Percentiles rank a stretch among this genome's conserved stretches.
Evolutionary conservation across 2,797 vertebrate genomes (phyloP).

Genomic region (Tokudaia muenninki): DNA sequence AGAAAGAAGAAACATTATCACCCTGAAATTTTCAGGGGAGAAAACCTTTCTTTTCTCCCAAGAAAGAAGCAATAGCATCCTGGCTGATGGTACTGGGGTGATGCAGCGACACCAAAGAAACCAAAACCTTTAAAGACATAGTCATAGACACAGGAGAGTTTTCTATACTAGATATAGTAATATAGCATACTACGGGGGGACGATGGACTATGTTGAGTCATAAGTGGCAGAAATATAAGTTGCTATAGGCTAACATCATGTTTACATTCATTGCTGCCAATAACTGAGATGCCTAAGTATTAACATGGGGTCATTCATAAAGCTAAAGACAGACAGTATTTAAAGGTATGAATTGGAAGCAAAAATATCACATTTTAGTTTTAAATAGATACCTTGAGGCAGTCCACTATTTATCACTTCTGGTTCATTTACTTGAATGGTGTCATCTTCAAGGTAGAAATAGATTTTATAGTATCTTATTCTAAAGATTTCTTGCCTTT

Average conservation of each 20-base stretch:
- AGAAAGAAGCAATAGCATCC: background rate
- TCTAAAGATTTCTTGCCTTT: constrained; percentile 90
- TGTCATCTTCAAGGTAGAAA: constrained; percentile 96
- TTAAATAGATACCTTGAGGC: constrained; percentile 92
- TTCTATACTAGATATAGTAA: constrained; percentile 5
- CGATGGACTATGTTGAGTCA: background rate
- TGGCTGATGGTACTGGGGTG: background rate
- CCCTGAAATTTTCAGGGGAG: background rate
- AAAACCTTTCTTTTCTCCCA: constrained; percentile 19
- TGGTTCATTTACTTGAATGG: constrained; percentile 95
- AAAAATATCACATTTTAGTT: constrained; percentile 37
- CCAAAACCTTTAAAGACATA: constrained; percentile 29
- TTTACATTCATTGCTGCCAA: background rate
- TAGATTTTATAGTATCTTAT: constrained; percentile 94
- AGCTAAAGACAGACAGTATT: constrained; percentile 35
- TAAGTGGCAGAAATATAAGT: constrained; percentile 11
- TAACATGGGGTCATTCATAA: constrained; percentile 21
- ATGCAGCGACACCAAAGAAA: background rate
- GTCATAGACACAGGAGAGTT: constrained; percentile 3
- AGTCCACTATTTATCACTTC: constrained; percentile 93
- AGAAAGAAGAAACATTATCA: constrained; percentile 1
- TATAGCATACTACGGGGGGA: background rate
- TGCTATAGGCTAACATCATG: background rate
- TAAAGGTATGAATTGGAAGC: constrained; percentile 49
- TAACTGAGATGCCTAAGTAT: constrained; percentile 13